phyloP scores from a whole-genome alignment of 2,797 vertebrate genomes.

The Gambelia wislizenii region DNA sequence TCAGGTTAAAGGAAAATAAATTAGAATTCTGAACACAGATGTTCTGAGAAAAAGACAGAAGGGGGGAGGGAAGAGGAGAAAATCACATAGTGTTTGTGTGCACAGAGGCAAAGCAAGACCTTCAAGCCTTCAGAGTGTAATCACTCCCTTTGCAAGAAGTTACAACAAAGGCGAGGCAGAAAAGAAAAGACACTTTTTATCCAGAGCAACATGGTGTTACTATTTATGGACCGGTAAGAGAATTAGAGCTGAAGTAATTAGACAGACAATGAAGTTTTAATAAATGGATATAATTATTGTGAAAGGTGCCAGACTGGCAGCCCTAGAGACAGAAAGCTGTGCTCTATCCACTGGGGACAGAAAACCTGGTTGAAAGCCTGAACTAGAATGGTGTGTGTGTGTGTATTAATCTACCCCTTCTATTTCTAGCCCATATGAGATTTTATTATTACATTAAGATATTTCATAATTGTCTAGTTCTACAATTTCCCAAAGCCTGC shows the following conservation, averaged over 20 bases:
- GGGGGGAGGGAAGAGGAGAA: not conserved
- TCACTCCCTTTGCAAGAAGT: slow-evolving; percentile 52
- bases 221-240: slow-evolving; percentile 70
- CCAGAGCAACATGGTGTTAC: slow-evolving; percentile 47
- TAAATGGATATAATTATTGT: slow-evolving; percentile 65
- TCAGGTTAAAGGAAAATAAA: not conserved
- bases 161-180: slow-evolving; percentile 9
- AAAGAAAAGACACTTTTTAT: slow-evolving; percentile 35
- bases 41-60: not conserved
- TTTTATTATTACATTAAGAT: not conserved
- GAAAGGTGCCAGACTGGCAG: slow-evolving; percentile 60
- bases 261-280: slow-evolving; percentile 68
- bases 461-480: not conserved
- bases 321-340: slow-evolving; percentile 51
- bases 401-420: not conserved
- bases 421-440: not conserved
- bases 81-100: not conserved
- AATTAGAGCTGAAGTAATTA: slow-evolving; percentile 73
- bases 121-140: slow-evolving; percentile 42
- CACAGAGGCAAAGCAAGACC: not conserved
- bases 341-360: slow-evolving; percentile 6
- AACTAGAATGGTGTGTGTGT: not conserved
- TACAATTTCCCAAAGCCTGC: not conserved
- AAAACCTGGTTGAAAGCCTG: slow-evolving; percentile 11
- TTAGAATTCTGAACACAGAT: not conserved